Evolutionary conservation across 2,888 invertebrate species (phyloP).

Genomic region (Drosophila aldrichi): DNA sequence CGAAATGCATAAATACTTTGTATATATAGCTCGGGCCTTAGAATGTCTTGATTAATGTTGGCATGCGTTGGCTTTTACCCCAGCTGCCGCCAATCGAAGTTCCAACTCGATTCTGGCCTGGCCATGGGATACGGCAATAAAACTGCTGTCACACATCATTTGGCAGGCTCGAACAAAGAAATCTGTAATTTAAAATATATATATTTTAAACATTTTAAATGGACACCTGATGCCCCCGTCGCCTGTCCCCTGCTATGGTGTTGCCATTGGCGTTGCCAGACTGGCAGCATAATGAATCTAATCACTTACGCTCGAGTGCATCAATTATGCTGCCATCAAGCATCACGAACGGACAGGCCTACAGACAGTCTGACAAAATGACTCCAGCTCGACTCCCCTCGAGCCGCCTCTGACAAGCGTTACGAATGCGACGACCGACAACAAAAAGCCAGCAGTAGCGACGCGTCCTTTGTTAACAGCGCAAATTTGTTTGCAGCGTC

Average conservation of each 20-base stretch:
- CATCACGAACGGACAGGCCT: constrained; percentile 56
- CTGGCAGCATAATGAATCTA: constrained; percentile 84
- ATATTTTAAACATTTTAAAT: constrained; percentile 48
- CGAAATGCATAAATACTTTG: constrained; percentile 72
- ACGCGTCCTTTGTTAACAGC: constrained; percentile 67
- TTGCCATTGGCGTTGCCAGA: constrained; percentile 45
- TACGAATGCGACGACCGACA: constrained; percentile 47
- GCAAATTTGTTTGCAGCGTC: constrained; percentile 84
- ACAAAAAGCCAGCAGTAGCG: constrained; percentile 66
- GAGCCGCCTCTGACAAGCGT: constrained; percentile 55
- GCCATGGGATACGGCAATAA: constrained; percentile 59
- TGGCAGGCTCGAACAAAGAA: constrained; percentile 35
- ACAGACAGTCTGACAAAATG: constrained; percentile 69
- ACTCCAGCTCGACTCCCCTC: constrained; percentile 34
- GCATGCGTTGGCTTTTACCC: constrained; percentile 77
- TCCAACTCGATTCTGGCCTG: not conserved
- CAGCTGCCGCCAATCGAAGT: constrained; percentile 9
- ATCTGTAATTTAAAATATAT: constrained; percentile 32
- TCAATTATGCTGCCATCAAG: constrained; percentile 84
- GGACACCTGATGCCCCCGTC: constrained; percentile 66
- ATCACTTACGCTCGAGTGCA: constrained; percentile 85
- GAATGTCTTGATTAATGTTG: constrained; percentile 79
- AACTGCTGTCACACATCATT: constrained; percentile 79
- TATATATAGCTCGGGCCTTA: constrained; percentile 49
- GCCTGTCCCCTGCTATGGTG: not conserved